Evolutionary conservation across 2,797 vertebrate species (phyloP), one percentile per base, ranked within the genome.

Genomic region (Onychomys leucogaster): DNA sequence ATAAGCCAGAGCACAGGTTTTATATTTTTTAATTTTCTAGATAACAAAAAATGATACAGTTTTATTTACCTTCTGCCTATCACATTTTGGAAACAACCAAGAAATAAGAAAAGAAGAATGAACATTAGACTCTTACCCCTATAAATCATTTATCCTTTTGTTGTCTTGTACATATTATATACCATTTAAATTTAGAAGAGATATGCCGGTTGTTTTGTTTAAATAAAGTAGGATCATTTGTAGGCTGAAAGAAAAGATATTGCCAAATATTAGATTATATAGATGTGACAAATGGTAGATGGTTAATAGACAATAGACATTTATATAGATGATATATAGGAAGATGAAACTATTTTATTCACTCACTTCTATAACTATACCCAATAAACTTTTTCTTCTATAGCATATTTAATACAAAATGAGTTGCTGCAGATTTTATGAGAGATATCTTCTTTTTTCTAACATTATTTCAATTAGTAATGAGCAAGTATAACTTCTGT

Each of bases 41-140:
- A 7, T 49, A 87, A 16, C 6, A 14, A 59, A 41, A 93, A 37
- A 19, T 46, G 14, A 49, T n/a, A 32, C 19, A 34, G 1, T 19
- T 96, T 94, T 49, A 73, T 46, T 84, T 90, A 65, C 29, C 41
- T 89, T 69, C 25, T 86, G 29, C 5, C 43, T 57, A 23, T 61
- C 0, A 1, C 6, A 0, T 88, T 82, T 92, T 71, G 57, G 10
- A 90, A 94, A 88, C 0, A 86, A 14, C 6, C 32, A 57, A n/a
- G 5, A 65, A 77, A 71, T 49, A 86, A 71, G 0, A 85, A 96
- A 90, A 29, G 76, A 77, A 77, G 86, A 96, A 88, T 6, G 69
- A 89, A 77, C 43, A 87, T 71, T 71, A 19, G 11, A 2, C 71
- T 73, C 11, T 34, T 83, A 77, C 3, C 2, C 67, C 5, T 55